Percentiles rank a stretch among this genome's conserved stretches.
phyloP scores from a whole-genome alignment of 2,113 vertebrate genomes.

The Oxyruncus cristatus region DNA sequence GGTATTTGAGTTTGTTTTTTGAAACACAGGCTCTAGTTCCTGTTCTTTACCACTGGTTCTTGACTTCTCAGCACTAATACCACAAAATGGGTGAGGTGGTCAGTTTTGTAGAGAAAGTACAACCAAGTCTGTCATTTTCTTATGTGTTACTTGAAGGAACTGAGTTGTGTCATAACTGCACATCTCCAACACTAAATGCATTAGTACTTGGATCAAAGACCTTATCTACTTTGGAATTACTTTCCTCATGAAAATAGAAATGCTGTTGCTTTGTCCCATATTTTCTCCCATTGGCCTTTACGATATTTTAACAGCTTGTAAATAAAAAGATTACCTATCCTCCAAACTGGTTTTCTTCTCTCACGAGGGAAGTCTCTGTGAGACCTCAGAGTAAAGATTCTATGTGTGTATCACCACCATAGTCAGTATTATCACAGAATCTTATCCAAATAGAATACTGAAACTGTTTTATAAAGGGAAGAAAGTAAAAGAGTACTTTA shows the following conservation, averaged over 20 bases:
- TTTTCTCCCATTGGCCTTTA: not conserved
- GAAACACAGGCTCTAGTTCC: not conserved
- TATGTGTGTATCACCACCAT: not conserved
- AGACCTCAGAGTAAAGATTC: not conserved
- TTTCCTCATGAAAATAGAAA: not conserved
- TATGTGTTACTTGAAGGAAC: not conserved
- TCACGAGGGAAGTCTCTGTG: not conserved
- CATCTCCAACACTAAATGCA: not conserved
- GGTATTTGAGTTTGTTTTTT: not conserved
- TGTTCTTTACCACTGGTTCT: not conserved
- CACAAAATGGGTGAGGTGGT: not conserved
- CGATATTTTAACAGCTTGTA: not conserved
- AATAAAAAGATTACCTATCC: not conserved
- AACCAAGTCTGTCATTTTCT: not conserved
- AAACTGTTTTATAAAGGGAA: not conserved
- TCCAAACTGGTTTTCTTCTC: not conserved
- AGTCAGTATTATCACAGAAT: not conserved
- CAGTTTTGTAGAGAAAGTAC: not conserved
- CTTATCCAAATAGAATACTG: not conserved
- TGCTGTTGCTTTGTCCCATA: not conserved
- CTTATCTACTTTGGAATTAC: not conserved
- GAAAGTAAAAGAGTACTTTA: not conserved
- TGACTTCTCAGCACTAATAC: not conserved
- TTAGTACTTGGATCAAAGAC: not conserved
- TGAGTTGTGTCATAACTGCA: not conserved